A percentile compares a stretch with the other conserved stretches of the same genome.
Conservation (phyloP, 2,888 invertebrate genomes). For the Scaeva pyrastri region DNA sequence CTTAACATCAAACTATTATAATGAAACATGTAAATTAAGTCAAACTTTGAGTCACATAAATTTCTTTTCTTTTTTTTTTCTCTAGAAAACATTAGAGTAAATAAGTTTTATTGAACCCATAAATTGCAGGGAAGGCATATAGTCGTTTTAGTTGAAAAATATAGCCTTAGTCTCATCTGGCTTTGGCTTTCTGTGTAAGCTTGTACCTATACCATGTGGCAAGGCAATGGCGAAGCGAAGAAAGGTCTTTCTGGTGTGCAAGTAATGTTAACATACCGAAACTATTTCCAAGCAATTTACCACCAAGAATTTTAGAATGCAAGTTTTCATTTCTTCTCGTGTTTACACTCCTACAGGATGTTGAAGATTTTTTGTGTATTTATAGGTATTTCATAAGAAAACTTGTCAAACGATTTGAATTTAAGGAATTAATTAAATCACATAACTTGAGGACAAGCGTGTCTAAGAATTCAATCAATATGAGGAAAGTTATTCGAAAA, state of each 20-base stretch:
- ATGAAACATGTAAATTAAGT: slow-evolving; percentile 28
- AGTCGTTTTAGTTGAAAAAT: slow-evolving; percentile 31
- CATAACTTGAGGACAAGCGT: no score
- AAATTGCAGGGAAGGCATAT: slow-evolving; percentile 46
- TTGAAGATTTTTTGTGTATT: not conserved
- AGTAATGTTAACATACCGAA: slow-evolving; percentile 51
- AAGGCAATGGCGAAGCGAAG: not conserved
- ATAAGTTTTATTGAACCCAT: slow-evolving; percentile 65
- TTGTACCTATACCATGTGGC: no score
- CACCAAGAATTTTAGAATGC: slow-evolving; percentile 43
- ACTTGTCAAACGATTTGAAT: no score
- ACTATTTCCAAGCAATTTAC: slow-evolving; percentile 65
- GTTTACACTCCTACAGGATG: not conserved
- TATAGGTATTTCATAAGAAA: no score
- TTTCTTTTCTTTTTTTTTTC: slow-evolving; percentile 27
- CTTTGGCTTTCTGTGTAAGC: no score
- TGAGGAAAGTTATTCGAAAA: not conserved
- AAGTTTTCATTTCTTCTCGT: slow-evolving; percentile 44
- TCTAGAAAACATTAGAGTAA: slow-evolving; percentile 18
- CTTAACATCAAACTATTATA: not conserved
- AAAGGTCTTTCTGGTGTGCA: slow-evolving; percentile 31
- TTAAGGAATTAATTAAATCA: no score
- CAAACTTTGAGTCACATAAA: slow-evolving; percentile 50
- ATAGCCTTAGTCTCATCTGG: not conserved
- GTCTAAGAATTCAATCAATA: no score